phyloP scores from a whole-genome alignment of 2,888 invertebrate species.

The Torymus aiolomorphi region DNA sequence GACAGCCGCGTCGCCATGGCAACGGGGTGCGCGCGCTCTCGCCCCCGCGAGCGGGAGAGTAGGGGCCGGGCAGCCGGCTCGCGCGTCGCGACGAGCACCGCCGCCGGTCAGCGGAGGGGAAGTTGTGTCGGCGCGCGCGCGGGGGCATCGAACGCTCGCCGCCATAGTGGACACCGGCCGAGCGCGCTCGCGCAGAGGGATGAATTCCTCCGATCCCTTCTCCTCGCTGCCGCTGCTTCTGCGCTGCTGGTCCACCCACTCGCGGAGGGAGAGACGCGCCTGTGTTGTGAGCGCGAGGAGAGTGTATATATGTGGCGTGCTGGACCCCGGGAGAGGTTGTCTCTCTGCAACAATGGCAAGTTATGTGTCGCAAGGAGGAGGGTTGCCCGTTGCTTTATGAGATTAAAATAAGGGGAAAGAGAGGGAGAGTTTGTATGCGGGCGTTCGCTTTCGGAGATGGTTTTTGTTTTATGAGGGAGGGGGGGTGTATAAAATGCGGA shows the following conservation, averaged over 20 bases:
- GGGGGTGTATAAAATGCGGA: slow-evolving; percentile 32
- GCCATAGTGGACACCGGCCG: slow-evolving; percentile 73
- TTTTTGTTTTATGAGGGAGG: slow-evolving; percentile 27
- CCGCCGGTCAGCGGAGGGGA: slow-evolving; percentile 6
- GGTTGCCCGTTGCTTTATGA: slow-evolving; percentile 32
- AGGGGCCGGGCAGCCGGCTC: too few relatives aligned
- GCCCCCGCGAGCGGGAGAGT: too few relatives aligned
- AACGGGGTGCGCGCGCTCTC: slow-evolving; percentile 71
- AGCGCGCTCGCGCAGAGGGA: slow-evolving; percentile 64
- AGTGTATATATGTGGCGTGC: too few relatives aligned
- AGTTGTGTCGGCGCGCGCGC: too few relatives aligned
- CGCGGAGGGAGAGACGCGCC: background rate
- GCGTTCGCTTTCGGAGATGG: slow-evolving; percentile 7
- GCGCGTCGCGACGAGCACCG: slow-evolving; percentile 34
- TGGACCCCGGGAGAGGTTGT: too few relatives aligned
- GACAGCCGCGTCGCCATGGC: slow-evolving; percentile 71
- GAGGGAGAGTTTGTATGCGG: slow-evolving; percentile 15
- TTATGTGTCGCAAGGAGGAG: too few relatives aligned
- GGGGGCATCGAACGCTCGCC: slow-evolving; percentile 70
- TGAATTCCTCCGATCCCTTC: slow-evolving; percentile 68
- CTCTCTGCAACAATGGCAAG: too few relatives aligned
- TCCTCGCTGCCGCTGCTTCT: background rate
- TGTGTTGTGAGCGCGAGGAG: too few relatives aligned
- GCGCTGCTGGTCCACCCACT: slow-evolving; percentile 29
- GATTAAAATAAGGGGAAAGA: slow-evolving; percentile 48